phyloP scores from a whole-genome alignment of 2,797 vertebrate species.

The Falco cherrug region DNA sequence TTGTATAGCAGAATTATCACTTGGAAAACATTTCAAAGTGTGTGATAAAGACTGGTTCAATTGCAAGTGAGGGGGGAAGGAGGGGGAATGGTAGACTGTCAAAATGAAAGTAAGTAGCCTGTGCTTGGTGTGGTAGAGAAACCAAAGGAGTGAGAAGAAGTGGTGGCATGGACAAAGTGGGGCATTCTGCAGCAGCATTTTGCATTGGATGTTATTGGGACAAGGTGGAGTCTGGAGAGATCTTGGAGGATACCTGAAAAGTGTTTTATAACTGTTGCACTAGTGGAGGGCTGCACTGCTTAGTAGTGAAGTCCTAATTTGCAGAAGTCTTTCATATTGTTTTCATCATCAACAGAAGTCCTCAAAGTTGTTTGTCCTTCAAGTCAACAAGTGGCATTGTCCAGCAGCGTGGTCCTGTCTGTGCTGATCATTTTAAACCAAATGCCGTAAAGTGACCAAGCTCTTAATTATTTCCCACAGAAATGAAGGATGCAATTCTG shows the following conservation, averaged over 20 bases:
- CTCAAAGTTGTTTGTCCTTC: not conserved
- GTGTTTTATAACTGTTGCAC: fast-evolving
- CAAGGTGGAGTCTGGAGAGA: not conserved
- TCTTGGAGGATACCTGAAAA: not conserved
- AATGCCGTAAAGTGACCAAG: not conserved
- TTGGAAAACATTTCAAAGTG: not conserved
- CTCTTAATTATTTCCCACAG: not conserved
- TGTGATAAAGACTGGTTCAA: not conserved
- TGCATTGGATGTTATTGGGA: not conserved
- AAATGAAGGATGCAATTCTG: not conserved
- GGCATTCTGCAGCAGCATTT: not conserved
- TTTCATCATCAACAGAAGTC: not conserved
- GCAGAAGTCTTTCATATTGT: not conserved
- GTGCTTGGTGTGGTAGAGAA: not conserved
- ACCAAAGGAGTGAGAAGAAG: not conserved
- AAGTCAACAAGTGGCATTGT: not conserved
- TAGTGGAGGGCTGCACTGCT: not conserved
- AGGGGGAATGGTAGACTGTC: not conserved
- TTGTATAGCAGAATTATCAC: not conserved
- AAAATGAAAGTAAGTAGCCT: not conserved
- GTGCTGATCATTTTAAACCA: not conserved
- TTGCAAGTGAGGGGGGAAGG: not conserved
- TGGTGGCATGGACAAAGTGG: not conserved
- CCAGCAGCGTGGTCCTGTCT: not conserved
- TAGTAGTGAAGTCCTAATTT: not conserved